phyloP scores from a whole-genome alignment of 2,113 vertebrate species.

The Panurus biarmicus region DNA sequence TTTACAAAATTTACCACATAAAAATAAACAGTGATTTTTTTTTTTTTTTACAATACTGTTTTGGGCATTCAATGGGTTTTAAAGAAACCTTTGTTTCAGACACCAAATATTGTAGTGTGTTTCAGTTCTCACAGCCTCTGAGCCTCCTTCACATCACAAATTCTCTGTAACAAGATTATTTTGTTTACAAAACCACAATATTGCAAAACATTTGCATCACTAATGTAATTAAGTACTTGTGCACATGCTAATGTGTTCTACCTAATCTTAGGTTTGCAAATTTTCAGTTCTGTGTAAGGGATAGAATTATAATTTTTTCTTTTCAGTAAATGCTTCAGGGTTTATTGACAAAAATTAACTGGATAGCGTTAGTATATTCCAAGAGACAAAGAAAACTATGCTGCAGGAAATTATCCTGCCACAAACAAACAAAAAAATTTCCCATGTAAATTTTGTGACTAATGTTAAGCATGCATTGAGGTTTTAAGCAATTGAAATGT shows the following conservation, averaged over 20 bases:
- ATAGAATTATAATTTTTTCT: slow-evolving; percentile 31
- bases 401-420: not conserved
- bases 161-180: slow-evolving; percentile 65
- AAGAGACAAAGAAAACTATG: slow-evolving; percentile 17
- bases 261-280: slow-evolving; percentile 64
- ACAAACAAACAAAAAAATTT: slow-evolving; percentile 3
- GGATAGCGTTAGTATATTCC: not conserved
- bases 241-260: slow-evolving; percentile 45
- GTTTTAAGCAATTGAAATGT: not conserved
- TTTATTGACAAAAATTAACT: slow-evolving; percentile 38
- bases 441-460: not conserved
- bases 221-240: slow-evolving; percentile 72
- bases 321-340: slow-evolving; percentile 19
- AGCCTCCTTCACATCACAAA: slow-evolving; percentile 48
- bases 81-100: not conserved
- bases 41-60: not conserved
- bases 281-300: slow-evolving; percentile 32
- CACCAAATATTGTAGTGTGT: not conserved
- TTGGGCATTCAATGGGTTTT: slow-evolving; percentile 4
- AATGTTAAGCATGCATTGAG: not conserved
- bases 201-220: slow-evolving; percentile 69
- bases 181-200: slow-evolving; percentile 66
- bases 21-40: not conserved
- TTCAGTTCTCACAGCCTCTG: slow-evolving; percentile 44
- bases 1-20: not conserved